Evolutionary conservation across 2,797 vertebrate species (phyloP).

Genomic region (Amphiprion clarkii): DNA sequence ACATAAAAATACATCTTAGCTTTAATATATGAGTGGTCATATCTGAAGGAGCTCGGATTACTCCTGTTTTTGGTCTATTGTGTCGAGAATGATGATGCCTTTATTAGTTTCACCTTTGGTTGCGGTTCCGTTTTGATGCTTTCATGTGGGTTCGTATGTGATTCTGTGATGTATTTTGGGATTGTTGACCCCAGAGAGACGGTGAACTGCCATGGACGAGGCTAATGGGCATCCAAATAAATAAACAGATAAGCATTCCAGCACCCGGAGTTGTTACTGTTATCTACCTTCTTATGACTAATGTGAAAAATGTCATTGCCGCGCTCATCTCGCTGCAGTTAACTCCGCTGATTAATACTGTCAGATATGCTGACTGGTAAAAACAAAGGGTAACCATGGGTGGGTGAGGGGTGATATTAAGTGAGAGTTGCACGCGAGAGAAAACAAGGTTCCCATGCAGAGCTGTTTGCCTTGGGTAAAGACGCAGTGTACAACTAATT

Average conservation of each 20-base stretch:
- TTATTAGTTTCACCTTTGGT: too few species aligned
- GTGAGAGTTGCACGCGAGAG: conserved; percentile 54
- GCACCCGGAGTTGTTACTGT: conserved; percentile 9
- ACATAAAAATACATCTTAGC: too few species aligned
- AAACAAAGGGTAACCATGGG: conserved; percentile 55
- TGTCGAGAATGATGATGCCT: too few species aligned
- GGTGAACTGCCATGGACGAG: too few species aligned
- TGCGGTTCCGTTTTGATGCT: too few species aligned
- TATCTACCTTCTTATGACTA: conserved; percentile 22
- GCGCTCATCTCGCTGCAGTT: conserved; percentile 18
- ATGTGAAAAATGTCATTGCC: conserved; percentile 39
- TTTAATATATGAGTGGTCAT: too few species aligned
- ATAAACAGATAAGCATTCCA: neutral
- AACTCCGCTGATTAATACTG: conserved; percentile 57
- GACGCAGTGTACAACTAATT: conserved; percentile 37
- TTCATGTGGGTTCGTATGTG: too few species aligned
- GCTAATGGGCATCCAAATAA: too few species aligned
- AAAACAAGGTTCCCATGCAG: conserved; percentile 35
- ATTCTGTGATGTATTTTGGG: too few species aligned
- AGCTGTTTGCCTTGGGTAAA: conserved; percentile 51
- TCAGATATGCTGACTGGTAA: conserved; percentile 66
- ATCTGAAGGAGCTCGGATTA: too few species aligned
- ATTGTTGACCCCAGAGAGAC: too few species aligned
- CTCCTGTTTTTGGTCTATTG: too few species aligned
- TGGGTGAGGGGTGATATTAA: conserved; percentile 55